These are phyloP conservation scores for Salticus scenicus DNA, from an alignment of 2,888 invertebrate species.

Conservation along the genomic window DNA sequence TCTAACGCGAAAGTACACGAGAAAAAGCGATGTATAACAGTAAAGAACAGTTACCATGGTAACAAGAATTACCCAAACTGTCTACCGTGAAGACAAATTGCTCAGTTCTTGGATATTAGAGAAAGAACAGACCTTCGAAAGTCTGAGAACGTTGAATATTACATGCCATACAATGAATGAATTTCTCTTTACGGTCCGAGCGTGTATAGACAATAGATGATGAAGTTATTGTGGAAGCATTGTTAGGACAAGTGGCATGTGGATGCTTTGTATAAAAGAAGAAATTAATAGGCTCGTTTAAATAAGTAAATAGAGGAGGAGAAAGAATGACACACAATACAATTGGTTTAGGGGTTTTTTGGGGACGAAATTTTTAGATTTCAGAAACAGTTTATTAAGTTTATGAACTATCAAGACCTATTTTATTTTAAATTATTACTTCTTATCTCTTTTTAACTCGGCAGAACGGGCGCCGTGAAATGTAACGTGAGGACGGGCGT, in stretches of 20 bases:
- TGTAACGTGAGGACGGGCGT: no score
- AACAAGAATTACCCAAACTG: slow-evolving; percentile 43
- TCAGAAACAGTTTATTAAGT: no score
- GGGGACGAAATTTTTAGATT: no score
- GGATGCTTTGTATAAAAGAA: neutral
- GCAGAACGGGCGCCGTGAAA: no score
- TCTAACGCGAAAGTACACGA: neutral
- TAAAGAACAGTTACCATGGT: slow-evolving; percentile 53
- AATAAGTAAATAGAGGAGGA: neutral
- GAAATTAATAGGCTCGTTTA: neutral
- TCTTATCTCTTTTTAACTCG: no score
- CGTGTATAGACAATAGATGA: slow-evolving; percentile 47
- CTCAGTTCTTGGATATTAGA: neutral
- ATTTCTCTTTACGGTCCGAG: slow-evolving; percentile 32
- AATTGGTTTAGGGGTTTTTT: no score
- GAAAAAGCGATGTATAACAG: slow-evolving; percentile 1
- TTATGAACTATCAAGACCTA: no score
- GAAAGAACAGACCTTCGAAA: neutral
- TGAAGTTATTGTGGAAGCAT: slow-evolving; percentile 36
- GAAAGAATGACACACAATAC: neutral
- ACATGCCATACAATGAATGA: slow-evolving; percentile 43
- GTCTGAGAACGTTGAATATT: slow-evolving; percentile 45
- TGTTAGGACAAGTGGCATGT: neutral
- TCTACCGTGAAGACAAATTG: slow-evolving; percentile 44
- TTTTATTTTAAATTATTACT: no score